phyloP scores from a whole-genome alignment of 1,140 invertebrate species.

The Acromyrmex heyeri region DNA sequence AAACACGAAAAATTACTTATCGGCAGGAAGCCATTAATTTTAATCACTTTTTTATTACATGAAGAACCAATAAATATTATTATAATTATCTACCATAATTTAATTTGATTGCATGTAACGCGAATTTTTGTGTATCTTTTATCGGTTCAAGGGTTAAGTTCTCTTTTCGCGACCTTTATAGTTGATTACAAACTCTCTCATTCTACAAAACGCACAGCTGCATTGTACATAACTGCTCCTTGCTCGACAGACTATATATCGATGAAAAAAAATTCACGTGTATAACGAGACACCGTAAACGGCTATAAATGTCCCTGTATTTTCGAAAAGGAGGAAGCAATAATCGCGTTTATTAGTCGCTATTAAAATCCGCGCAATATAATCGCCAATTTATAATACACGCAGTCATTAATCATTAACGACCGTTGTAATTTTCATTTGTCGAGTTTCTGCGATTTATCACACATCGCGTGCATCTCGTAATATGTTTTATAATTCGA shows the following conservation, averaged over 20 bases:
- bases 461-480: background rate
- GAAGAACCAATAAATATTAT: conserved; percentile 36
- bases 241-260: background rate
- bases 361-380: conserved; percentile 25
- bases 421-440: conserved; percentile 9
- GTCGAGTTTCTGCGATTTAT: background rate
- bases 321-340: conserved; percentile 37
- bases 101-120: conserved; percentile 11
- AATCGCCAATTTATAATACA: conserved; percentile 16
- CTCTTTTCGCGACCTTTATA: conserved; percentile 21
- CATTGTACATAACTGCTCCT: conserved; percentile 20
- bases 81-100: background rate
- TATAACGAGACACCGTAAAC: conserved; percentile 26
- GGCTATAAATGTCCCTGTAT: background rate
- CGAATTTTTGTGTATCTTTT: conserved; percentile 15
- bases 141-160: background rate
- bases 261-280: background rate
- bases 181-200: conserved; percentile 25
- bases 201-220: conserved; percentile 14
- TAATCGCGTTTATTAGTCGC: conserved; percentile 26
- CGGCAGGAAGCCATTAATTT: conserved; percentile 3
- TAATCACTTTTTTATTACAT: conserved; percentile 32
- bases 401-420: conserved; percentile 14
- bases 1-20: conserved; percentile 9
- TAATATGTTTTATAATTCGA: background rate